These are phyloP conservation scores for Dysdera silvatica DNA, from an alignment of 1,140 invertebrate genomes.

Conservation along the genomic window DNA sequence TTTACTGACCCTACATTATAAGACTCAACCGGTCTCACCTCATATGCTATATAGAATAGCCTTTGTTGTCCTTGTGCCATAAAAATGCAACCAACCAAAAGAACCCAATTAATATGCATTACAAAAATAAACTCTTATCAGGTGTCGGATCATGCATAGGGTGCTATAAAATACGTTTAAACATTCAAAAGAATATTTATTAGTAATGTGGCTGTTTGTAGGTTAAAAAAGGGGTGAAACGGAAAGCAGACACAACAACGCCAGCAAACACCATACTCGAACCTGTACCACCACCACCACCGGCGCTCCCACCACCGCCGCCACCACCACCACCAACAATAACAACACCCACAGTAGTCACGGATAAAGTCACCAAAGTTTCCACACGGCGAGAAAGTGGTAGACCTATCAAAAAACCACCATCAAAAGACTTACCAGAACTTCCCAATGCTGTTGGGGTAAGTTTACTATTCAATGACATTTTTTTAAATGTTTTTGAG, in stretches of 20 bases:
- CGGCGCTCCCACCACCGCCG: not conserved
- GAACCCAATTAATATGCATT: not conserved
- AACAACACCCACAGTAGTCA: slow-evolving; percentile 31
- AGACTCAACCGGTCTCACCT: too few species aligned
- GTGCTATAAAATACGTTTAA: not conserved
- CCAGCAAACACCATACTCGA: slow-evolving; percentile 39
- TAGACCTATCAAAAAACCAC: slow-evolving; percentile 86
- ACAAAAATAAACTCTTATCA: not conserved
- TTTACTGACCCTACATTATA: too few species aligned
- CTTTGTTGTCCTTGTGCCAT: not conserved
- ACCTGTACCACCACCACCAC: slow-evolving; percentile 11
- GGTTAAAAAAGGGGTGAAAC: slow-evolving; percentile 90
- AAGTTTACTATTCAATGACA: too few species aligned
- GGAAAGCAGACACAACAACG: slow-evolving; percentile 96
- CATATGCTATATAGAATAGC: too few species aligned
- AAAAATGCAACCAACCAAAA: too few species aligned
- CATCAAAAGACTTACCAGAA: slow-evolving; percentile 54
- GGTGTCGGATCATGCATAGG: not conserved
- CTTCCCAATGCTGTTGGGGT: slow-evolving; percentile 6
- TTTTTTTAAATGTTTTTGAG: too few species aligned
- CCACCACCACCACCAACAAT: not conserved
- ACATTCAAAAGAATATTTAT: not conserved
- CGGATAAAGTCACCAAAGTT: slow-evolving; percentile 56
- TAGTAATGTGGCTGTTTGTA: not conserved
- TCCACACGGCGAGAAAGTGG: slow-evolving; percentile 84